Base-by-base conservation (phyloP, 2,888 invertebrate species). In the Antheraea yamamai region DNA sequence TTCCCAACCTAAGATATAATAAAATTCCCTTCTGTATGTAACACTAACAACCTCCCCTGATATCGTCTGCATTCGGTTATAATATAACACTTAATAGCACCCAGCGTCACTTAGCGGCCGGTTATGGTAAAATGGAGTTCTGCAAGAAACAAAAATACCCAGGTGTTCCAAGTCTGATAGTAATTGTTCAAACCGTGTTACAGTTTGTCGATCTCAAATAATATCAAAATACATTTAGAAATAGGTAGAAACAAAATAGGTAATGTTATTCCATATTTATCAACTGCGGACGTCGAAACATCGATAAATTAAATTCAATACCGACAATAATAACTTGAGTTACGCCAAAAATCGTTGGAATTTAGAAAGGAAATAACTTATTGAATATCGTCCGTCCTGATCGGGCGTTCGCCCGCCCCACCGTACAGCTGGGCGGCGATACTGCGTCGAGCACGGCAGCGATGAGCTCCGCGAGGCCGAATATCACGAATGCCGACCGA, bases 311-410 rank as follows among this genome's bases (percentile, higher is more conserved):
- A 66, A 66, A 66, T 66, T 66, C 64, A 66, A 66, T 66, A 66
- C 64, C 64, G 64, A 26, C 64, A 70, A 70, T 70, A 70, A 39
- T 39, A 70, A 39, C 70, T 70, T 12, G 39, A 70, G 70, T 66
- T 75, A 70, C 75, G 71, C 70, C 70, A 70, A 70, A 70, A 70
- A 70, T 70, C 39, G 70, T 12, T 70, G 70, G 70, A 70, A 70
- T 70, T 70, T 70, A 14, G n/a, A 70, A 70, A 70, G 70, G 52
- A 58, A 73, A 73, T 52, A 52, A 73, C 73, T 55, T 58, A 73
- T 73, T 35, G 58, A 73, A 52, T 55, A 73, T 58, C 30, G 64
- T 66, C 26, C 64, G 64, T 30, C 30, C 55, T 73, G 20, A 10
- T 10, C 20, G 39, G 18, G n/a, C 70, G 20, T 20, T 39, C 39